These are phyloP conservation scores for Stratiolaelaps scimitus DNA, from an alignment of 1,140 invertebrate genomes.

Conservation along the genomic window DNA sequence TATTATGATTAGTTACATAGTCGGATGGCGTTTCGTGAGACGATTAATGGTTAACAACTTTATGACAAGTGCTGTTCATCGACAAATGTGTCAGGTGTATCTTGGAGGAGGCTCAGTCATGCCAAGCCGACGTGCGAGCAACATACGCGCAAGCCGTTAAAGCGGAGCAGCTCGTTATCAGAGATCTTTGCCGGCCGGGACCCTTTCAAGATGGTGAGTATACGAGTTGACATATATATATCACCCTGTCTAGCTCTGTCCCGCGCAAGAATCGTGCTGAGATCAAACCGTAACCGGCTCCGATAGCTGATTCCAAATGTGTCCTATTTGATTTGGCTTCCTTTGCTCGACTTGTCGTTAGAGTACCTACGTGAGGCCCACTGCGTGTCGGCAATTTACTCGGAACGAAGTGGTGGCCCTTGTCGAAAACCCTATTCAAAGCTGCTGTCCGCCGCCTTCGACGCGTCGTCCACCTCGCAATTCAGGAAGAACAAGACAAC, in stretches of 20 bases:
- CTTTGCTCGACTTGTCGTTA: neutral
- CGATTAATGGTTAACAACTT: too few species aligned
- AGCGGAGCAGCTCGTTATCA: slow-evolving; percentile 21
- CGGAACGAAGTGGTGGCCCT: neutral
- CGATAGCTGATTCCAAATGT: too few species aligned
- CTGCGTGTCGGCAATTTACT: slow-evolving; percentile 16
- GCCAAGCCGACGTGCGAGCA: neutral
- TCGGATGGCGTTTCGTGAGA: too few species aligned
- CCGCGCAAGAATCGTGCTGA: neutral
- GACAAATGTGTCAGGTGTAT: neutral
- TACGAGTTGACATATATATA: too few species aligned
- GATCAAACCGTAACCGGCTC: too few species aligned
- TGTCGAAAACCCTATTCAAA: slow-evolving; percentile 5
- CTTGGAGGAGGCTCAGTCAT: neutral
- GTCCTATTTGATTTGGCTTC: too few species aligned
- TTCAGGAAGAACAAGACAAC: neutral
- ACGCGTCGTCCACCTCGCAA: neutral
- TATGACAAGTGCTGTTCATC: too few species aligned
- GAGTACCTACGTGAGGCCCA: slow-evolving; percentile 3
- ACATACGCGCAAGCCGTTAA: slow-evolving; percentile 14
- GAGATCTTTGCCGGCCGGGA: slow-evolving; percentile 7
- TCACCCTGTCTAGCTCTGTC: neutral
- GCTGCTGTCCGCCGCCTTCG: slow-evolving; percentile 1
- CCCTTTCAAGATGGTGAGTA: slow-evolving; percentile 20
- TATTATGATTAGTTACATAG: too few species aligned